Conservation (phyloP, 1,140 invertebrate genomes). For the Wiebesia pumilae region DNA sequence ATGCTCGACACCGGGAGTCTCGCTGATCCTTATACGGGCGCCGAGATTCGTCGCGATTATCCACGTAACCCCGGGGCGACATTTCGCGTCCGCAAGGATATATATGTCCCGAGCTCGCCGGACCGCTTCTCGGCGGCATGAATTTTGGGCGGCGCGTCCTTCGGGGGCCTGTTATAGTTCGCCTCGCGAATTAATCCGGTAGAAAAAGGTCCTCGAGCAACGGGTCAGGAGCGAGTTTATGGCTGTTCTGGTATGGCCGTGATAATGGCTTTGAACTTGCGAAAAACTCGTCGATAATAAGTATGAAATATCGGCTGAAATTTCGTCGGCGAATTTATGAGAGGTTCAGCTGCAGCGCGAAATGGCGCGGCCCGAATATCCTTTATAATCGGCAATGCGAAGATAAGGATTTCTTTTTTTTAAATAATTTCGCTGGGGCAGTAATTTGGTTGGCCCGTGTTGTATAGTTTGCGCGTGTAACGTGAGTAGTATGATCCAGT, state of each 20-base stretch:
- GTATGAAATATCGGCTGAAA: conserved; percentile 7
- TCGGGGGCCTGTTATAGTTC: not conserved
- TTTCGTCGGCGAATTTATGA: conserved; percentile 23
- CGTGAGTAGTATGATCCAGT: not conserved
- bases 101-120: conserved; percentile 27
- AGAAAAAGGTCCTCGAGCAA: not conserved
- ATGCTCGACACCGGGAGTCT: not conserved
- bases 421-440: not conserved
- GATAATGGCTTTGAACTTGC: conserved; percentile 21
- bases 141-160: not conserved
- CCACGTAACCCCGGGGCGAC: conserved; percentile 49
- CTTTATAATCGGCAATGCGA: not conserved
- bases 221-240: not conserved
- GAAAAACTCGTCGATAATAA: conserved; percentile 21
- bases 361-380: not conserved
- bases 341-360: not conserved
- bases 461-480: conserved; percentile 12
- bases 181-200: conserved; percentile 10
- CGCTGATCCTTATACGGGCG: conserved; percentile 38
- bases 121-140: conserved; percentile 54
- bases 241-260: not conserved
- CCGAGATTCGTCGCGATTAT: conserved; percentile 45
- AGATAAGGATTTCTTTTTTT: conserved; percentile 10
- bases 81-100: not conserved
- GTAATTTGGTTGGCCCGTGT: not conserved